Base-by-base conservation (phyloP, 2,797 vertebrate species). In the Neosilurus hyrtlii region DNA sequence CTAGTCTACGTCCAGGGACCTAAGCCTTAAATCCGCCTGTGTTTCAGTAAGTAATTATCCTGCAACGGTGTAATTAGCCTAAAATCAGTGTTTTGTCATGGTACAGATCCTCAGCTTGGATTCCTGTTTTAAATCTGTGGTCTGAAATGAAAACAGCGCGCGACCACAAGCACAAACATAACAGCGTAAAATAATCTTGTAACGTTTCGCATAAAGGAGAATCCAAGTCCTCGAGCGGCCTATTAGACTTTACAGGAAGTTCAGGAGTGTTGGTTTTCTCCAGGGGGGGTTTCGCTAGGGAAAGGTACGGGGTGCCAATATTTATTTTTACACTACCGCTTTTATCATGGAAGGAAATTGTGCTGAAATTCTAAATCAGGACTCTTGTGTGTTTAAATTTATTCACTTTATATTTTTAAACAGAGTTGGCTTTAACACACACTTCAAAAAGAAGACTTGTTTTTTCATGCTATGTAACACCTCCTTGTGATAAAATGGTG, bases 401-500 rank as follows among this genome's bases (percentile, higher is more conserved):
- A 30, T 30, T 30, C 30, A 30, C 30, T 30, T 30, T 43, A 43
- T 43, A 2, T n/a, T 56, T 74, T 12, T 30, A 74, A 74, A 35
- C 26, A 74, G 56, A 72, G 18, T 11, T 35, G 14, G 16, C 18
- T 57, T 16, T 3, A 30, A 74, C 14, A 7, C 71, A 11, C 18
- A 51, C 43, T 30, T 30, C 2, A 30, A 30, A 30, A 30, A 30
- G 30, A 30, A 30, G 30, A 30, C 30, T 12, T 3, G 4, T 52
- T 73, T 9, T 0, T 26, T 54, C n/a, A 30, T 54, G 51, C n/a
- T 26, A 26, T 7, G 51, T 5, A n/a, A 9, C 10, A 3, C 37
- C 24, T 75, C 26, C 18, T 68, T 35, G 14, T 71, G 37, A 59
- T 80, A 57, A 76, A 79, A 83, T 61, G 63, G 51, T 78, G 24